Evolutionary conservation across 2,113 vertebrate species (phyloP).

Genomic region (Zapornia atra): DNA sequence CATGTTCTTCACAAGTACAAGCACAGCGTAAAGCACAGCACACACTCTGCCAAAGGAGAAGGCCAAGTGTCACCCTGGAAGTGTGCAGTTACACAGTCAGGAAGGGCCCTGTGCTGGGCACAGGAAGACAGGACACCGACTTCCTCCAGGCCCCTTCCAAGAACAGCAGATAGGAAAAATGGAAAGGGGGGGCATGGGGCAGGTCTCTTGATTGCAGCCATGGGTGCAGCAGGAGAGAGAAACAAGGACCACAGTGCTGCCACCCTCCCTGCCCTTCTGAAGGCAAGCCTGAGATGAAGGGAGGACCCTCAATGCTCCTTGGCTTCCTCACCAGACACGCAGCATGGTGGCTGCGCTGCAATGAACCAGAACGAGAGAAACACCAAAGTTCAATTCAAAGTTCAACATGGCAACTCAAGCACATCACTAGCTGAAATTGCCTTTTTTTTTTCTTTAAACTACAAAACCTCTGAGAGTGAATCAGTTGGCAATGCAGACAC

Average conservation of each 20-base stretch:
- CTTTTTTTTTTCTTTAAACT: not conserved
- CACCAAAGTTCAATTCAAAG: not conserved
- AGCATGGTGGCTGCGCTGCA: rapidly evolving
- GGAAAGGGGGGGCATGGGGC: rapidly evolving
- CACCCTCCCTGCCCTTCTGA: not conserved
- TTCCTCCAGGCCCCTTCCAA: not conserved
- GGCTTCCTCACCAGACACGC: not conserved
- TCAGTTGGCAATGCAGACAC: not conserved
- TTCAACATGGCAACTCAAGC: not conserved
- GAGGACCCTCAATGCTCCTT: not conserved
- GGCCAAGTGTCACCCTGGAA: not conserved
- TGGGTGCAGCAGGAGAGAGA: not conserved
- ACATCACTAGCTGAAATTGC: not conserved
- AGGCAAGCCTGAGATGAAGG: not conserved
- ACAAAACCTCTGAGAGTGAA: not conserved
- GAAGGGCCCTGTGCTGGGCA: not conserved
- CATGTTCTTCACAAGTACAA: not conserved
- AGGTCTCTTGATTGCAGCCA: not conserved
- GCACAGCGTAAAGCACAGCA: not conserved
- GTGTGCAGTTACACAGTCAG: not conserved
- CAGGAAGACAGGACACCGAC: not conserved
- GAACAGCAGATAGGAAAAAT: not conserved
- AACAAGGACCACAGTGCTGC: not conserved
- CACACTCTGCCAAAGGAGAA: not conserved
- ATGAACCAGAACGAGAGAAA: not conserved